Evolutionary conservation across 2,113 vertebrate species (phyloP).

Genomic region (Eidolon helvum): DNA sequence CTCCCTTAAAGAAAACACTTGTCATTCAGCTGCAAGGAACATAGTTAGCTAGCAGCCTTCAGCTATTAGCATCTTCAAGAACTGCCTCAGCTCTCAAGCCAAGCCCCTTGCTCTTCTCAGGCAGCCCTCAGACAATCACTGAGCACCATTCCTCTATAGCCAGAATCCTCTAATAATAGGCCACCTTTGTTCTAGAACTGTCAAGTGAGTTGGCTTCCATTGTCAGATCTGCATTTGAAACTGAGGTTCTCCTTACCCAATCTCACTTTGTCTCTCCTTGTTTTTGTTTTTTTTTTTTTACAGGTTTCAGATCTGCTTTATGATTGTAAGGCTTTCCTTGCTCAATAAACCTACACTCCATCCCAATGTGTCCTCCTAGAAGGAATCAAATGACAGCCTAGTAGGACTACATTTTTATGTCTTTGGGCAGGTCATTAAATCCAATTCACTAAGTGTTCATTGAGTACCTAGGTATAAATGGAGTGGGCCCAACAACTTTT

Average conservation of each 20-base stretch:
- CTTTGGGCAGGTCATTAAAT: not conserved
- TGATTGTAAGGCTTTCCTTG: not conserved
- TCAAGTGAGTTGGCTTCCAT: not conserved
- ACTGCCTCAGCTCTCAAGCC: not conserved
- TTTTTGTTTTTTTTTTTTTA: not conserved
- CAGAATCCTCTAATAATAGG: not conserved
- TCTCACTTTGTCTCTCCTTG: not conserved
- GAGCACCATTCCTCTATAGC: not conserved
- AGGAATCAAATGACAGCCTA: not conserved
- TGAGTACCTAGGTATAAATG: not conserved
- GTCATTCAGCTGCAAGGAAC: not conserved
- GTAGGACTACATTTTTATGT: not conserved
- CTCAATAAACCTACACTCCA: not conserved
- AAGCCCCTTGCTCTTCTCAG: not conserved
- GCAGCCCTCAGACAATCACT: not conserved
- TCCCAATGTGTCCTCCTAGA: not conserved
- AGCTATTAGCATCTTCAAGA: not conserved
- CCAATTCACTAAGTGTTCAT: not conserved
- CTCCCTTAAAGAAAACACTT: conserved; percentile 30
- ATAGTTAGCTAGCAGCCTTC: not conserved
- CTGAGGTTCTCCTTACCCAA: not conserved
- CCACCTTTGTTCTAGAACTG: not conserved
- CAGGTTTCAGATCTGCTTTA: not conserved
- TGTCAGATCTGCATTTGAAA: not conserved
- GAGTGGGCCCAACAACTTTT: not conserved